Conservation (phyloP, 2,888 invertebrate species). For the Erebia palarica region DNA sequence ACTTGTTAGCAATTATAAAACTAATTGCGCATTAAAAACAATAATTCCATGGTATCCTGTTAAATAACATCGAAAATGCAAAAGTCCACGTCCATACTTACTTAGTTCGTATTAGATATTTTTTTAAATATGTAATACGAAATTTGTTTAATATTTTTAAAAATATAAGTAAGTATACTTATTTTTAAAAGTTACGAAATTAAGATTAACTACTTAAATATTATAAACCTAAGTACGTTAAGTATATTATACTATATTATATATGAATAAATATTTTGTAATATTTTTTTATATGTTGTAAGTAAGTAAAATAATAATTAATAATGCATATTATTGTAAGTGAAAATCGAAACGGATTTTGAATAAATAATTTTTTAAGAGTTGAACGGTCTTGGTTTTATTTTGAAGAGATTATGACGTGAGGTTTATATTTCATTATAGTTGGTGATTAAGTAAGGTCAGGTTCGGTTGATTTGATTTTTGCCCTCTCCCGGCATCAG, state of each 20-base stretch:
- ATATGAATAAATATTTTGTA: slow-evolving; percentile 51
- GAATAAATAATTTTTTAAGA: slow-evolving; percentile 39
- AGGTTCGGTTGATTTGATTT: no score
- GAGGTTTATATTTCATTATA: no score
- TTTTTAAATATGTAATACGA: no score
- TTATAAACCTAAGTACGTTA: slow-evolving; percentile 39
- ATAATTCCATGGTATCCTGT: slow-evolving; percentile 18
- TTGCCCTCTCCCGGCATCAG: no score
- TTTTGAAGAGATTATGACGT: not conserved
- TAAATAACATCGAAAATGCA: slow-evolving; percentile 43
- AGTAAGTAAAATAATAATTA: not conserved
- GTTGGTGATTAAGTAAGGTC: no score
- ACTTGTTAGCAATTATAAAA: slow-evolving; percentile 25
- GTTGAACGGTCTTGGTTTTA: slow-evolving; percentile 28
- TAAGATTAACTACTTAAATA: slow-evolving; percentile 42
- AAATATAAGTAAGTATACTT: no score
- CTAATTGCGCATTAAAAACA: slow-evolving; percentile 20
- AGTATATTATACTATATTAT: slow-evolving; percentile 41
- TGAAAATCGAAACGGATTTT: slow-evolving; percentile 42
- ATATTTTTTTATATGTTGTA: slow-evolving; percentile 47
- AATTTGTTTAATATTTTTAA: not conserved
- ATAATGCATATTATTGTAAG: slow-evolving; percentile 35
- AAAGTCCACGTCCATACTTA: slow-evolving; percentile 50
- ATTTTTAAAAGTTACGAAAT: slow-evolving; percentile 14
- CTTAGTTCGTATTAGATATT: slow-evolving; percentile 48